These are phyloP conservation scores for Herpailurus yagouaroundi DNA, from an alignment of 2,113 vertebrate species.

Conservation along the genomic window DNA sequence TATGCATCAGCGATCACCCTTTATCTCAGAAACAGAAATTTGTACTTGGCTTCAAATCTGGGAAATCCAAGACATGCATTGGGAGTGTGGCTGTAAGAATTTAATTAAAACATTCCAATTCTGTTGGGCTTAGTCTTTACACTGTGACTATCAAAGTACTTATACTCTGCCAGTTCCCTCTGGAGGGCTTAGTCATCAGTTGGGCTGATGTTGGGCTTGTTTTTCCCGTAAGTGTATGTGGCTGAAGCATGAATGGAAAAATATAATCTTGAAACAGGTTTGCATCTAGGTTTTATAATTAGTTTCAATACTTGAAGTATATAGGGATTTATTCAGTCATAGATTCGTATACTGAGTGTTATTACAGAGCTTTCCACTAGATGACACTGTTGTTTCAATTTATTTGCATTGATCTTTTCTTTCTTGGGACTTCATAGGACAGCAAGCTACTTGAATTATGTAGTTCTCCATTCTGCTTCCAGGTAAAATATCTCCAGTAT, in stretches of 20 bases:
- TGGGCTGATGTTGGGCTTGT: neutral
- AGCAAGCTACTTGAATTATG: neutral
- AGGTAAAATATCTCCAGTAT: conserved; percentile 17
- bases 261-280: conserved; percentile 30
- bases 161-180: neutral
- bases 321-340: neutral
- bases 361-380: conserved; percentile 70
- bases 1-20: neutral
- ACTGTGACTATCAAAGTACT: neutral
- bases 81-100: conserved; percentile 15
- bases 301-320: conserved; percentile 23
- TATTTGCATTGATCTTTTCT: neutral
- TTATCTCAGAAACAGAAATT: neutral
- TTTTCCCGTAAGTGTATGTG: neutral
- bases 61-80: neutral
- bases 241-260: neutral
- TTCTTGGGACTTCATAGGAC: neutral
- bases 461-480: conserved; percentile 37
- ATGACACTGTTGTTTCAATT: conserved; percentile 79
- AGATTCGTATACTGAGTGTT: neutral
- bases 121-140: conserved; percentile 58
- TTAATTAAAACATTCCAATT: conserved; percentile 47
- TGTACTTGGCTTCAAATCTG: neutral
- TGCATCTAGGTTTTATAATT: conserved; percentile 47
- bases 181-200: neutral